A percentile compares a stretch with the other conserved stretches of the same genome.
These are phyloP conservation scores for Urophycis tenuis DNA, from an alignment of 2,797 vertebrate genomes.

Conservation along the genomic window DNA sequence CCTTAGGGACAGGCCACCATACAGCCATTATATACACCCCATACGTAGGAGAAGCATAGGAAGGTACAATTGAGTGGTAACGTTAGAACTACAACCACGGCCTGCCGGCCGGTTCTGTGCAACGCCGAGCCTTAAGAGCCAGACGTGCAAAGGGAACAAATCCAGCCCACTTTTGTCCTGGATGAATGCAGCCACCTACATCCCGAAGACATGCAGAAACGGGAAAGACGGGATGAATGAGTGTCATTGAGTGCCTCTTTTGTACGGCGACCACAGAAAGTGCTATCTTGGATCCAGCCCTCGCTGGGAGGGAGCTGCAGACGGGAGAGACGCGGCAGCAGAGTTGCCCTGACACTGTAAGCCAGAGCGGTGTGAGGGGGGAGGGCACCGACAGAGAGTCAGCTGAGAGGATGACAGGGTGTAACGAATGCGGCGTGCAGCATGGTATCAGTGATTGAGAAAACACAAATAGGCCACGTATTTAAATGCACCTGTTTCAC, in stretches of 20 bases:
- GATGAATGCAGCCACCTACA: slow-evolving; percentile 18
- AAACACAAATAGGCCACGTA: background rate
- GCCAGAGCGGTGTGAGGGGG: background rate
- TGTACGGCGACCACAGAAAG: background rate
- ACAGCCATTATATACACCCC: slow-evolving; percentile 28
- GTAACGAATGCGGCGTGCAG: background rate
- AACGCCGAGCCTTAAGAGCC: slow-evolving; percentile 37
- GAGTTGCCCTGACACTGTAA: background rate
- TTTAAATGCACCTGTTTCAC: background rate
- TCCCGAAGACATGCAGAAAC: slow-evolving; percentile 31
- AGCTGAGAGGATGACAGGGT: background rate
- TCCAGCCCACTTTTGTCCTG: slow-evolving; percentile 24
- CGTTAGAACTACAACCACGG: slow-evolving; percentile 9
- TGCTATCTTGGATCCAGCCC: background rate
- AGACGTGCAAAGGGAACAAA: slow-evolving; percentile 29
- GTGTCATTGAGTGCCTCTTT: slow-evolving; percentile 3
- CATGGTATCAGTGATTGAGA: background rate
- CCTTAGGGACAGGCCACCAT: slow-evolving; percentile 10
- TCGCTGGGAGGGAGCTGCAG: background rate
- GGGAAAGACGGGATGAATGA: background rate
- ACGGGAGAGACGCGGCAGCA: background rate
- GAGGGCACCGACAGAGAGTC: background rate
- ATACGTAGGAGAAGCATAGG: slow-evolving; percentile 36
- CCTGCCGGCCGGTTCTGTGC: slow-evolving; percentile 18
- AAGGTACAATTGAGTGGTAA: slow-evolving; percentile 29